Evolutionary conservation across 2,113 vertebrate species (phyloP).

Genomic region (Corydoras maculifer): DNA sequence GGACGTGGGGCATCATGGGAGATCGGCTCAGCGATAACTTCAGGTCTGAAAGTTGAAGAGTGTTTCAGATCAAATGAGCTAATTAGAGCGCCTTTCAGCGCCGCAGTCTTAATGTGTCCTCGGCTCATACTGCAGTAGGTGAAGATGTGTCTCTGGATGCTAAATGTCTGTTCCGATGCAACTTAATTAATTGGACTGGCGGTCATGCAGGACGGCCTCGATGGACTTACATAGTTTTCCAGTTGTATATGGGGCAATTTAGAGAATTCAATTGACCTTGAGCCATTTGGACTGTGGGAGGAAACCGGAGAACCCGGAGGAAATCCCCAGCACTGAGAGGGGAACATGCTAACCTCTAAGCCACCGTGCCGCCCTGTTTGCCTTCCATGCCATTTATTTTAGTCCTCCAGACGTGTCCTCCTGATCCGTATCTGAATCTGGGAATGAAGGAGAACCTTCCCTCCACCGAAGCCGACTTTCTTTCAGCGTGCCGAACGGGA

Average conservation of each 20-base stretch:
- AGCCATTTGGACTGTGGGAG: no score
- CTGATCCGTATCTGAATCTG: constrained; percentile 25
- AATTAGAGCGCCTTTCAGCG: background rate
- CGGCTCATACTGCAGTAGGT: no score
- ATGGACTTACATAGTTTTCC: no score
- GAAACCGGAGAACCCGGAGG: no score
- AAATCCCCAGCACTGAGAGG: no score
- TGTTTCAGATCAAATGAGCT: background rate
- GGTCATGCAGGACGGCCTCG: no score
- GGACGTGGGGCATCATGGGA: background rate
- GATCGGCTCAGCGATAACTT: constrained; percentile 12
- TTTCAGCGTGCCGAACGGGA: constrained; percentile 18
- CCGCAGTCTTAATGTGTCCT: background rate
- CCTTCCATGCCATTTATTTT: background rate
- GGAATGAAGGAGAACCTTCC: constrained; percentile 4
- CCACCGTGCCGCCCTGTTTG: background rate
- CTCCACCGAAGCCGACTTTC: constrained; percentile 1
- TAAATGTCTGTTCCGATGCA: no score
- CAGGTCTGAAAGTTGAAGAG: background rate
- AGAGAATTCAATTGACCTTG: no score
- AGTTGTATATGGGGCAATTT: no score
- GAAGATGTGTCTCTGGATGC: no score
- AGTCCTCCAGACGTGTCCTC: background rate
- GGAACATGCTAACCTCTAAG: no score
- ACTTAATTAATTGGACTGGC: no score